Base-by-base conservation (phyloP, 2,113 vertebrate species). In the Quiscalus mexicanus region DNA sequence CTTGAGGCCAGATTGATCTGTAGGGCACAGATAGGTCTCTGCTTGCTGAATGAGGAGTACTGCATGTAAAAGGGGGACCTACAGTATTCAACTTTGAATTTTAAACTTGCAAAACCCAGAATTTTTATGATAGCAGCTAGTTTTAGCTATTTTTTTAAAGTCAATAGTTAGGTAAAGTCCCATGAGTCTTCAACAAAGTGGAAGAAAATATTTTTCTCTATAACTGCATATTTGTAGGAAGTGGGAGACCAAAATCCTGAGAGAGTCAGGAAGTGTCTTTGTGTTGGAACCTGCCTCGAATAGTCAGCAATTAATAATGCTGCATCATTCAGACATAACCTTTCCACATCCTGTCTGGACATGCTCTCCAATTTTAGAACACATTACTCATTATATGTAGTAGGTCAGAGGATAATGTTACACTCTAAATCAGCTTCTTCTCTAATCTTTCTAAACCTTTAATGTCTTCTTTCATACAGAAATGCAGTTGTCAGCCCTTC, bases 381-480 rank as follows among this genome's bases (percentile, higher is more conserved):
- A 50, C 2, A 4, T 63, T 89, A 47, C 33, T 85, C 52, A 52
- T 89, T 94, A 37, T 17, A 5, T 52, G 21, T 47, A 47, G 64
- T 45, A 81, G 87, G 80, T 89, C 89, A 95, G 73, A 87, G 60
- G 30, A 94, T 87, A 95, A 91, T 87, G 90, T 82, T 93, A 79
- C 56, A 41, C 30, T 64, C 60, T 94, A 80, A 90, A 96, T 86
- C 84, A 75, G 42, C 90, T 74, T 50, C 81, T 78, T 39, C 64
- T 93, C 69, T 63, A 49, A 59, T 71, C 82, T 82, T 87, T 89
- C 39, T 70, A 84, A 87, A 82, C 35, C 33, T 85, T 64, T 81
- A 93, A 68, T 64, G 82, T 16, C 37, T 78, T 71, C 42, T 87
- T 89, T 71, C 65, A 56, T 65, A 56, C 10, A 71, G 47, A 78